Base-by-base conservation (phyloP, 2,113 vertebrate genomes). In the Oreochromis spilurus region DNA sequence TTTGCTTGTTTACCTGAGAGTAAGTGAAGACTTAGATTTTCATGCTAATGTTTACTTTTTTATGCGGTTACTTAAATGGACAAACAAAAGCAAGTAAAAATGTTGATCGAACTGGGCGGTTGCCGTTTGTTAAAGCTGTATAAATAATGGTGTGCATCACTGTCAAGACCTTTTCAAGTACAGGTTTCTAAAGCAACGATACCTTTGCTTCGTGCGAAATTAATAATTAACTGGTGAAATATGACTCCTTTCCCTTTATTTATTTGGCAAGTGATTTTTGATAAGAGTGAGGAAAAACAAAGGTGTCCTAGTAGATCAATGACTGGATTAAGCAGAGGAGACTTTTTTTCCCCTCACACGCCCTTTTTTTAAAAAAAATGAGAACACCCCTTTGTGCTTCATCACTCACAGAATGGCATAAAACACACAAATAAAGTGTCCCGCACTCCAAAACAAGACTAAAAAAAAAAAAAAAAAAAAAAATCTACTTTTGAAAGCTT, bases 1-100 rank as follows among this genome's bases (percentile, higher is more conserved):
- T 29, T 26, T 40, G 5, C 8, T 29, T 60, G 7, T 29, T 24
- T 34, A 86, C 89, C 87, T 85, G 87, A 93, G 86, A 82, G 11
- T 8, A 72, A 26, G n/a, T 70, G 13, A 24, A 45, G 38, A 72
- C 21, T 16, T 45, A 26, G 38, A 10, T 72, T 72, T 72, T 9
- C 13, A 26, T 70, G 65, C 38, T 72, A 45, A 45, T 1, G 34
- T 67, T 67, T 67, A 67, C 34, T 67, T 67, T 67, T 67, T 40
- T 13, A 67, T 67, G 34, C 38, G 19, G 34, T 5, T 67, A 65
- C 34, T 38, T n/a, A 67, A 40, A 1, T 8, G 4, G 11, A 13
- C 19, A 40, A 40, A 67, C 1, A 38, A 13, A 40, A 65, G 10
- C 31, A 38, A 65, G 34, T 21, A 9, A 75, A 45, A 16, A 48